Evolutionary conservation across 2,888 invertebrate species (phyloP).

Genomic region (Neoitamus cyanurus): DNA sequence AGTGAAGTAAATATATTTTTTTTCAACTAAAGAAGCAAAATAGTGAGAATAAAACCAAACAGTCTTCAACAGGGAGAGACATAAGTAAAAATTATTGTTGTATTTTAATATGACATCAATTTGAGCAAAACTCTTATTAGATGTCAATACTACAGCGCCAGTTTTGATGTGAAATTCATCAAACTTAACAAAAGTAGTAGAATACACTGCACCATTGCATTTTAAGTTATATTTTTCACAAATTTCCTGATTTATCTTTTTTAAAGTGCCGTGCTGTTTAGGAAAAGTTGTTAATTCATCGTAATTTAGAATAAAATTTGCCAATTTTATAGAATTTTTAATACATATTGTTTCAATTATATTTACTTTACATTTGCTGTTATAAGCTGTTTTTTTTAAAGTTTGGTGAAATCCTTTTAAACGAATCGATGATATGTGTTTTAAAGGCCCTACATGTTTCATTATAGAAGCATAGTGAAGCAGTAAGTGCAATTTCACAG

Average conservation of each 20-base stretch:
- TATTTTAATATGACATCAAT: background rate
- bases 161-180: background rate
- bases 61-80: background rate
- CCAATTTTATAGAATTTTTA: background rate
- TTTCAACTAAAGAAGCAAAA: background rate
- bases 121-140: background rate
- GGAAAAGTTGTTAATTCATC: background rate
- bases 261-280: background rate
- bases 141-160: background rate
- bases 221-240: background rate
- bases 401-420: slow-evolving; percentile 53
- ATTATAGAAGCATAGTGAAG: slow-evolving; percentile 53
- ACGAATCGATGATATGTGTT: slow-evolving; percentile 51
- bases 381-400: slow-evolving; percentile 44
- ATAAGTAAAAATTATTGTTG: background rate
- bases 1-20: background rate
- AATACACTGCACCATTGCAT: background rate
- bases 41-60: background rate
- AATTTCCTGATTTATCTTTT: background rate
- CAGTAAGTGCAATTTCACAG: slow-evolving; percentile 54
- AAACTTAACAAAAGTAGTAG: background rate
- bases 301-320: slow-evolving; percentile 18
- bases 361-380: slow-evolving; percentile 21
- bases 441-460: slow-evolving; percentile 51
- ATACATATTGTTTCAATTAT: slow-evolving; percentile 12